phyloP scores from a whole-genome alignment of 2,888 invertebrate genomes.

The Zeuzera pyrina region DNA sequence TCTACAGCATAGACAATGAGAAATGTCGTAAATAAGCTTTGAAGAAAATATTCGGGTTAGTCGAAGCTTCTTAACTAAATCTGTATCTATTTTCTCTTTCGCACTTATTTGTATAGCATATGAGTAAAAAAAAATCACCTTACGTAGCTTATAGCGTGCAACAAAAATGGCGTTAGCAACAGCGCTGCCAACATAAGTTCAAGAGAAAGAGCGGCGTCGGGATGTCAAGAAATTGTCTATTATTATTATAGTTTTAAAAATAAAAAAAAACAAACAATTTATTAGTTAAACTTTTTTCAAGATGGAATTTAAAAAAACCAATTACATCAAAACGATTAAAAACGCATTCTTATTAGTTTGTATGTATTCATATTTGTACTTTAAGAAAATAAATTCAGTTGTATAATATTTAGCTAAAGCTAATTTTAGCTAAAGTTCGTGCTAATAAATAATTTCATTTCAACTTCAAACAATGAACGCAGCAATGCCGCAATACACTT shows the following conservation, averaged over 20 bases:
- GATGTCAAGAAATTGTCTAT: constrained; percentile 65
- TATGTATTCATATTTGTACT: too few species aligned
- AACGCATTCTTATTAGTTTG: too few species aligned
- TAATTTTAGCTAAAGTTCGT: too few species aligned
- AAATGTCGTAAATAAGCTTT: constrained; percentile 73
- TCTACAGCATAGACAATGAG: constrained; percentile 72
- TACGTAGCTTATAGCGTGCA: constrained; percentile 64
- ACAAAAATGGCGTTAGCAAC: constrained; percentile 74
- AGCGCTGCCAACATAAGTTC: constrained; percentile 51
- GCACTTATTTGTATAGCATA: constrained; percentile 34
- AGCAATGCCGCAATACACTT: too few species aligned
- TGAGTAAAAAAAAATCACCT: constrained; percentile 62
- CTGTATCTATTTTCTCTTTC: constrained; percentile 46
- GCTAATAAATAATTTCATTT: too few species aligned
- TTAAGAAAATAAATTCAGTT: too few species aligned
- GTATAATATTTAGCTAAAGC: too few species aligned
- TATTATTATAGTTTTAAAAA: constrained; percentile 35
- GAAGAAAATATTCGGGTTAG: constrained; percentile 68
- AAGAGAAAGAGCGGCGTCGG: constrained; percentile 64
- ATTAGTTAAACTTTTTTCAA: too few species aligned
- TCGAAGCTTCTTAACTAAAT: constrained; percentile 51
- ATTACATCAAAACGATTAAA: too few species aligned
- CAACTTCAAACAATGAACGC: too few species aligned
- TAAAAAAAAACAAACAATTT: constrained; percentile 1
- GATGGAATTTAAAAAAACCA: too few species aligned